Evolutionary conservation across 2,797 vertebrate species (phyloP).

Genomic region (Arnoldichthys spilopterus): DNA sequence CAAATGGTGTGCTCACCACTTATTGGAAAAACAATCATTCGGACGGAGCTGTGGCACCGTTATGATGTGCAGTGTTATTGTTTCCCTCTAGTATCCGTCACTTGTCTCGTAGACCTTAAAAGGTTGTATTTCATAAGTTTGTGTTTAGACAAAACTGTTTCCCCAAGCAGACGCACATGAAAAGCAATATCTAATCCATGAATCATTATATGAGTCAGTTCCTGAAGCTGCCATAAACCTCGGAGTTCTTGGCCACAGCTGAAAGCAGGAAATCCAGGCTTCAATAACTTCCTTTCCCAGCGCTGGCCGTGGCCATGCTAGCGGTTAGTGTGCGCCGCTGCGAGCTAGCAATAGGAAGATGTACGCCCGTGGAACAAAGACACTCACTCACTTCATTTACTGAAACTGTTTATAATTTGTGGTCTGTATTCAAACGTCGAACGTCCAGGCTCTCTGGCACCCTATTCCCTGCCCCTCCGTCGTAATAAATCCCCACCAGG

Average conservation of each 20-base stretch:
- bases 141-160: slow-evolving; percentile 72
- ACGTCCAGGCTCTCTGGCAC: slow-evolving; percentile 75
- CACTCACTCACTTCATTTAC: slow-evolving; percentile 82
- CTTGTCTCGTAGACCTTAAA: slow-evolving; percentile 17
- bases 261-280: slow-evolving; percentile 95
- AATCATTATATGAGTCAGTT: slow-evolving; percentile 96
- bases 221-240: slow-evolving; percentile 94
- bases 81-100: slow-evolving; percentile 28
- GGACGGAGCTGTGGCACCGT: slow-evolving; percentile 20
- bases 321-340: slow-evolving; percentile 83
- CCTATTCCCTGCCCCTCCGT: slow-evolving; percentile 65
- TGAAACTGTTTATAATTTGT: slow-evolving; percentile 90
- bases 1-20: slow-evolving; percentile 60
- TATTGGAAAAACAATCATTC: slow-evolving; percentile 56
- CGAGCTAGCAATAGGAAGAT: slow-evolving; percentile 84
- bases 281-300: slow-evolving; percentile 96
- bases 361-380: slow-evolving; percentile 85
- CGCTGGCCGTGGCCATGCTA: slow-evolving; percentile 78
- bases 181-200: slow-evolving; percentile 87
- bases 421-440: slow-evolving; percentile 84
- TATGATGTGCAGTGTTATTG: slow-evolving; percentile 45
- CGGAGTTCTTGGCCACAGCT: slow-evolving; percentile 88
- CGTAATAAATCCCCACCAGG: slow-evolving; percentile 74
- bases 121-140: slow-evolving; percentile 47
- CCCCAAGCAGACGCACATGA: slow-evolving; percentile 83